Base-by-base conservation (phyloP, 2,888 invertebrate genomes). In the Drosophila silvestris region DNA sequence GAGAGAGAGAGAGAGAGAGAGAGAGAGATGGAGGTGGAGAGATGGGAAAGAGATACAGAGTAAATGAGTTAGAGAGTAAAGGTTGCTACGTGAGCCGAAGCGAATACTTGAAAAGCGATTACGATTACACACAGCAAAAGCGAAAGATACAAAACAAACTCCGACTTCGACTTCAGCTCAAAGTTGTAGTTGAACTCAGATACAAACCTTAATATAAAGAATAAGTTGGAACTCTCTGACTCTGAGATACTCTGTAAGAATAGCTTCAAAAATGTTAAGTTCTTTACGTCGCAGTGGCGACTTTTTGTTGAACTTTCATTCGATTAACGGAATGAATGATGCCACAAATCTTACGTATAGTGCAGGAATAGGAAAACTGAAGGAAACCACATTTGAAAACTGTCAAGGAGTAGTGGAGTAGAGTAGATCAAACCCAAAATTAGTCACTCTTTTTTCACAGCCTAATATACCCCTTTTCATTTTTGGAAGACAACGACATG, bases 41-140 rank as follows among this genome's bases (percentile, higher is more conserved):
- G 44, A 62, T n/a, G 3, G 39, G 64, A 78, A 56, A 26, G 6
- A 64, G 65, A 68, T 61, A 59, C 28, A 59, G 67, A 28, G 54
- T 52, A 9, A 39, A 14, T 7, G 37, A 39, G 39, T 44, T 66
- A 56, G 37, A 58, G 64, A 63, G 70, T 67, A 81, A 77, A 79
- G 79, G 72, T 82, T 82, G 75, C 71, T 73, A 78, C 71, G 70
- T 71, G 77, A 74, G 73, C 33, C 69, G 71, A 70, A 67, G 57
- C 64, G 51, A 56, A 70, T 32, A 67, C 69, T 67, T 62, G 53
- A 79, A 76, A 82, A 72, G 53, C 68, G 83, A 82, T 76, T 79
- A 68, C 79, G 69, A 65, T 75, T 71, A 70, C 75, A 70, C 51
- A 64, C 41, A 79, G 53, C 60, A 61, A 63, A 73, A 70, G 52